Evolutionary conservation across 2,113 vertebrate genomes (phyloP), one percentile per base, ranked within the genome.

Genomic region (Cyphomyrus plagiostoma): DNA sequence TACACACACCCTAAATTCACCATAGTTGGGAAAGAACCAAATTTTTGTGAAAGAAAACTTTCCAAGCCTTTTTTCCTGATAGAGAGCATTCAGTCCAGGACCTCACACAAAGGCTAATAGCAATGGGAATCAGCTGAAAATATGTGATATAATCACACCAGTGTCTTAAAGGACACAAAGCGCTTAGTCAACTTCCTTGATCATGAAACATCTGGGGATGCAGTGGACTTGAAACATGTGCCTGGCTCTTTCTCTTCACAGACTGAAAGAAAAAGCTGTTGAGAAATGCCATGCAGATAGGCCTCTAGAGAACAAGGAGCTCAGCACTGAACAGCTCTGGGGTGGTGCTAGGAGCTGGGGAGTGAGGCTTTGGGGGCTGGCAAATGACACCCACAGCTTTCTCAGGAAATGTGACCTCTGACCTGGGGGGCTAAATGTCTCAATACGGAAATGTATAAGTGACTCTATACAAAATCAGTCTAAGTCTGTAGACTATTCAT

Each of bases 301-400:
- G 93, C 93, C 93, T 86, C 91, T 91, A 90, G 89, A 92, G 94
- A 95, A 93, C 92, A 94, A 95, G 93, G 94, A 94, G 93, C 94
- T 50, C 19, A 23, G n/a, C 46, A 53, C 13, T 50, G 23, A 48
- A 84, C 30, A 74, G 66, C 26, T 5, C 4, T 74, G 70, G 70
- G 70, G 70, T 6, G 26, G 70, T 6, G 26, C 26, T 17, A 0
- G 70, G 30, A 17, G 30, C 30, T 39, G 70, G 13, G 70, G 66
- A 3, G 70, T 39, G 70, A 39, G 70, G 26, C 30, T 39, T 77
- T 77, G 70, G 35, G 70, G 70, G 70, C 70, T 77, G 35, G 30
- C 26, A 17, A 94, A 95, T 89, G 93, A 96, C 96, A 92, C 96
- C 96, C 96, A 95, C 95, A 93, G 94, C 95, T 96, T 96, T 96